Percentiles rank a stretch among this genome's conserved stretches.
phyloP scores from a whole-genome alignment of 2,888 invertebrate genomes.

The Mimumesa dahlbomi region DNA sequence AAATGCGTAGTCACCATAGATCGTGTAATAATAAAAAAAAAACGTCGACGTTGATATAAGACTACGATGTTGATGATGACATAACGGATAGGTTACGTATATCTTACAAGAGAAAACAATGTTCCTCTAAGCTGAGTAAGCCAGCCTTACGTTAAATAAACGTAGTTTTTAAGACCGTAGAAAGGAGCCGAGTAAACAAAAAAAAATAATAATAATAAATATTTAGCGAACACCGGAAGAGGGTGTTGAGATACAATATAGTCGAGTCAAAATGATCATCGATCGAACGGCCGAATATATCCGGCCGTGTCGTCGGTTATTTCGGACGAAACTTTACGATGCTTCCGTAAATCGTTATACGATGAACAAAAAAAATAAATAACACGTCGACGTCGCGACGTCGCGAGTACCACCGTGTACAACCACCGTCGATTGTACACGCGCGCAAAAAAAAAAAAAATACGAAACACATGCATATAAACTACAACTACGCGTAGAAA shows the following conservation, averaged over 20 bases:
- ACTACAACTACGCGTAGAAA: conserved; percentile 26
- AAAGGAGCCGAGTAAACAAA: conserved; percentile 15
- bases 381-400: conserved; percentile 36
- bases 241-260: conserved; percentile 22
- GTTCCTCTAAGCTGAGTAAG: conserved; percentile 80
- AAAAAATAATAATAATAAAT: too few species aligned
- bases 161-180: conserved; percentile 61
- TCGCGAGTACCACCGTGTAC: conserved; percentile 19
- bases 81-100: conserved; percentile 59
- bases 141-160: conserved; percentile 78
- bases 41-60: conserved; percentile 39
- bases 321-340: conserved; percentile 11
- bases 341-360: conserved; percentile 31
- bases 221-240: conserved; percentile 20
- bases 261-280: conserved; percentile 11
- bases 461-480: not conserved
- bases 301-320: conserved; percentile 16
- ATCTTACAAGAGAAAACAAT: conserved; percentile 76
- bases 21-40: conserved; percentile 47
- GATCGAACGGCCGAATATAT: not conserved
- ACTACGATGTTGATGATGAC: conserved; percentile 42
- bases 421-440: conserved; percentile 29
- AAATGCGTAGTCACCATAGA: conserved; percentile 55
- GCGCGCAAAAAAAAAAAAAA: conserved; percentile 22
- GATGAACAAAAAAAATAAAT: too few species aligned